phyloP scores from a whole-genome alignment of 2,797 vertebrate species.

The Ataeniobius toweri region DNA sequence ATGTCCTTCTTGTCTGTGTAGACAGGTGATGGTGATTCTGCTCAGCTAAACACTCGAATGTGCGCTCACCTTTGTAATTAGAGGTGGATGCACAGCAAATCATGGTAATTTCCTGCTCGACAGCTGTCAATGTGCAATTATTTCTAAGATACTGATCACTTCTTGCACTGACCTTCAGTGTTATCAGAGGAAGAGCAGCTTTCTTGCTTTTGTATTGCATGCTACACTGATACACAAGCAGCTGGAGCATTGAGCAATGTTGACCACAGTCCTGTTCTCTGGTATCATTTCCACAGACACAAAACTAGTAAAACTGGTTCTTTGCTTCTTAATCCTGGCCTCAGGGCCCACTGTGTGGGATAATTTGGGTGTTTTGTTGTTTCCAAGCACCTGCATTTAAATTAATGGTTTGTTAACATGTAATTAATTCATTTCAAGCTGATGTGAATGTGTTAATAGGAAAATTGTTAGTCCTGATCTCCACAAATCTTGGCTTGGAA shows the following conservation, averaged over 20 bases:
- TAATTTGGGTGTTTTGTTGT: too few relatives aligned
- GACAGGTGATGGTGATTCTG: not conserved
- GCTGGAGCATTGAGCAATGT: not conserved
- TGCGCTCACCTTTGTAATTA: constrained; percentile 13
- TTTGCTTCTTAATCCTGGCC: too few relatives aligned
- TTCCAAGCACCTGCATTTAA: too few relatives aligned
- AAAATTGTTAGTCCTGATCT: too few relatives aligned
- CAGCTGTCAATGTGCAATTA: not conserved
- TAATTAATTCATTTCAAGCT: too few relatives aligned
- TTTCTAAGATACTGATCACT: not conserved
- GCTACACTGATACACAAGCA: not conserved
- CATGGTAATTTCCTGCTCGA: not conserved
- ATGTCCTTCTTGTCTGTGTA: not conserved
- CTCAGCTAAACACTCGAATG: not conserved
- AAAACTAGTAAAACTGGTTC: too few relatives aligned
- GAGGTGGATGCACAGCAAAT: not conserved
- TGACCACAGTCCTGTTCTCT: not conserved
- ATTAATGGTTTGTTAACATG: too few relatives aligned
- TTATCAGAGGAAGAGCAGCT: not conserved
- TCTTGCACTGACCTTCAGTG: not conserved
- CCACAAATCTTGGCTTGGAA: too few relatives aligned
- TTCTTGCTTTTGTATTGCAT: not conserved
- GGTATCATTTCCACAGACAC: not conserved
- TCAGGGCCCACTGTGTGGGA: too few relatives aligned
- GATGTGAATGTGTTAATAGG: too few relatives aligned